Evolutionary conservation across 2,113 vertebrate genomes (phyloP).

Genomic region (Cyrtonyx montezumae): DNA sequence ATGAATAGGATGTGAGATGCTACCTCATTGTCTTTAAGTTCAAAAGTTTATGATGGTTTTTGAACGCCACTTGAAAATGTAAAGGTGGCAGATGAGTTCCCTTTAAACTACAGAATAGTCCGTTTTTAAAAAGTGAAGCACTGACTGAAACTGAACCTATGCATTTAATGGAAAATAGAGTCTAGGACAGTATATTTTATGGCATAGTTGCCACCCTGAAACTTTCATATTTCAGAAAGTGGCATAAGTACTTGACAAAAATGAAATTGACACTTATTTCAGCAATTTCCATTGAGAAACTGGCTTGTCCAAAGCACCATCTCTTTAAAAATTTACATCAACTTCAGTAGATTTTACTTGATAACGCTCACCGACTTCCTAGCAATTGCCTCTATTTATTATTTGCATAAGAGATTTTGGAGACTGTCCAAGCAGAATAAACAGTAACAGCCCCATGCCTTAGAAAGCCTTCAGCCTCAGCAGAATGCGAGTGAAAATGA

Average conservation of each 20-base stretch:
- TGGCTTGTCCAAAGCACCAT: background rate
- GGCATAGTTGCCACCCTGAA: constrained; percentile 35
- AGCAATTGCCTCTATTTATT: constrained; percentile 16
- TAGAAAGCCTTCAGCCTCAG: constrained; percentile 6
- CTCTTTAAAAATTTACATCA: constrained; percentile 8
- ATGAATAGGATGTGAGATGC: background rate
- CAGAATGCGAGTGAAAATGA: background rate
- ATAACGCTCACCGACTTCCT: background rate
- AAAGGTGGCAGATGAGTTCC: background rate
- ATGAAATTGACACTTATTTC: constrained; percentile 58
- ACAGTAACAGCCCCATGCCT: background rate
- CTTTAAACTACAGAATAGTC: background rate
- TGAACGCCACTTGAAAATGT: background rate
- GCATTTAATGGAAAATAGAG: constrained; percentile 57
- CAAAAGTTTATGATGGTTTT: constrained; percentile 31
- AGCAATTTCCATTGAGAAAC: constrained; percentile 56
- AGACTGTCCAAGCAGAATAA: constrained; percentile 44
- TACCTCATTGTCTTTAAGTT: background rate
- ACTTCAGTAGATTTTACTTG: constrained; percentile 9
- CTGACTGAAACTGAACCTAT: constrained; percentile 52
- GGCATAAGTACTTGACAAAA: constrained; percentile 13
- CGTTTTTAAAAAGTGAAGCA: constrained; percentile 20
- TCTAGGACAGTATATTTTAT: background rate
- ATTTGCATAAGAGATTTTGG: constrained; percentile 45
- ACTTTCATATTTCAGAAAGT: constrained; percentile 15